Conservation (phyloP, 2,113 vertebrate genomes). For the Caracal caracal region DNA sequence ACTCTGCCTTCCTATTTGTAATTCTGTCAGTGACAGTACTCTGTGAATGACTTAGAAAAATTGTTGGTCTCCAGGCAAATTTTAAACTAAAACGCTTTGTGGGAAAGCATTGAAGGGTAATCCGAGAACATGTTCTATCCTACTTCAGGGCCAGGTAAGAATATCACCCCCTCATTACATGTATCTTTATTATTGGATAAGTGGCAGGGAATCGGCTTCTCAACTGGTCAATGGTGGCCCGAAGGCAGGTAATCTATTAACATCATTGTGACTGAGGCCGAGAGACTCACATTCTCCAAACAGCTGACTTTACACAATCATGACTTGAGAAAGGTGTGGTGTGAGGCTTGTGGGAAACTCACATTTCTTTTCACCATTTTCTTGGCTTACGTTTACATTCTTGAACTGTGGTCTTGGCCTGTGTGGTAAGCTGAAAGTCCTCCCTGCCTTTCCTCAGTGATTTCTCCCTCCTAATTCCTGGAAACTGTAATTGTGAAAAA, state of each 20-base stretch:
- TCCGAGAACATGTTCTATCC: background rate
- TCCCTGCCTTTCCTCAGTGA: background rate
- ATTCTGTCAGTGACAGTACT: constrained; percentile 23
- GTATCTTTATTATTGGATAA: constrained; percentile 43
- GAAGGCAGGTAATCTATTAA: background rate
- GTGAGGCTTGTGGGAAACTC: background rate
- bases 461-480: background rate
- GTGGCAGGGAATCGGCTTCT: background rate
- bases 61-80: background rate
- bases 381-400: background rate
- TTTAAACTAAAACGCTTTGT: background rate
- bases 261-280: background rate
- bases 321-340: background rate
- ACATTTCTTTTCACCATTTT: background rate
- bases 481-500: background rate
- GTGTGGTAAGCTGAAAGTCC: background rate
- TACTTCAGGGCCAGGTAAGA: constrained; percentile 11
- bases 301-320: background rate
- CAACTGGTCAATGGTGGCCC: background rate
- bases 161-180: background rate
- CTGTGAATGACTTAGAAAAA: background rate
- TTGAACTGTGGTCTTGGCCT: constrained; percentile 27
- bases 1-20: constrained; percentile 33
- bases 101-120: constrained; percentile 14
- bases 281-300: background rate